Evolutionary conservation across 2,797 vertebrate genomes (phyloP).

Genomic region (Pangasius sanitwongsei): DNA sequence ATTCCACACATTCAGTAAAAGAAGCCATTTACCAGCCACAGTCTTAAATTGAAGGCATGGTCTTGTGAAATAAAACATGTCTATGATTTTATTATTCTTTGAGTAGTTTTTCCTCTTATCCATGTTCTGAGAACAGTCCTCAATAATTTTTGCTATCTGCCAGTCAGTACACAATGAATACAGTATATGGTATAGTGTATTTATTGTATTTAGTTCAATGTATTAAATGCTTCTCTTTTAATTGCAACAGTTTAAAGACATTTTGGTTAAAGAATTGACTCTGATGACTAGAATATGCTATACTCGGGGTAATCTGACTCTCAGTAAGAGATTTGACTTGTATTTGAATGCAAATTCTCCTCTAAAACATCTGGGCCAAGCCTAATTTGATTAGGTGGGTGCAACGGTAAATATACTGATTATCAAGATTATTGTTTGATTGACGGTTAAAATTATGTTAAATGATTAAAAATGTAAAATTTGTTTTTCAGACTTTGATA

Average conservation of each 20-base stretch:
- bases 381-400: neutral
- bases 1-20: neutral
- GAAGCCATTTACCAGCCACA: neutral
- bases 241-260: neutral
- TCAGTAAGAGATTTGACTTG: neutral
- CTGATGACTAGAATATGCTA: neutral
- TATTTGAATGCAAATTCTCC: conserved; percentile 15
- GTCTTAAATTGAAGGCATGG: neutral
- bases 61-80: neutral
- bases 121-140: neutral
- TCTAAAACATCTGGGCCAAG: neutral
- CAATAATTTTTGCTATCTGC: neutral
- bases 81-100: neutral
- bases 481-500: neutral
- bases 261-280: neutral
- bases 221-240: neutral
- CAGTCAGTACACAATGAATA: neutral
- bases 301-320: neutral
- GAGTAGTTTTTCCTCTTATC: neutral
- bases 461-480: neutral
- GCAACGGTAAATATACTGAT: neutral
- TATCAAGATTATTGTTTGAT: neutral
- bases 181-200: neutral
- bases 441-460: neutral
- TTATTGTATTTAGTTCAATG: neutral